Percentiles rank a stretch among this genome's conserved stretches.
phyloP scores from a whole-genome alignment of 2,113 vertebrate genomes.

The Callaeas wilsoni region DNA sequence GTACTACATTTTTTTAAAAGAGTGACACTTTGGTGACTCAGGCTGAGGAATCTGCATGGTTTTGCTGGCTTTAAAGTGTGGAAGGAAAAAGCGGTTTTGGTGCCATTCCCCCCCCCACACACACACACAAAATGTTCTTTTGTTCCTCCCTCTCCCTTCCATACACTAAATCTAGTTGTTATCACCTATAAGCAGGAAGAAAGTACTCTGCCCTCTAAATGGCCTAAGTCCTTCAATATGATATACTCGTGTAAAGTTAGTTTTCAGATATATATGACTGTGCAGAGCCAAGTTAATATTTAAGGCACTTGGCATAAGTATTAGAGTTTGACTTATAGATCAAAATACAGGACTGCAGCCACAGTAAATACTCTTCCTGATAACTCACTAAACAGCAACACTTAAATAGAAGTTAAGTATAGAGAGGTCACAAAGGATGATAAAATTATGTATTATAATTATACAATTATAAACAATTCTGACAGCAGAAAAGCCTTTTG shows the following conservation, averaged over 20 bases:
- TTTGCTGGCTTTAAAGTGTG: not conserved
- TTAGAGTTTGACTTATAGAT: not conserved
- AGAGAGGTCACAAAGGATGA: not conserved
- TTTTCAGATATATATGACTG: not conserved
- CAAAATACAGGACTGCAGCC: not conserved
- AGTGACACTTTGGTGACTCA: not conserved
- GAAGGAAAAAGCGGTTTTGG: not conserved
- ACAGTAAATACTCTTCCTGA: not conserved
- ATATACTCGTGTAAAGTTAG: not conserved
- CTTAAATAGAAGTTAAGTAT: not conserved
- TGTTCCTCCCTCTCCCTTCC: not conserved
- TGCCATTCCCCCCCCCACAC: not conserved
- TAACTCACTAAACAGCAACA: not conserved
- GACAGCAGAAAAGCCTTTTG: not conserved
- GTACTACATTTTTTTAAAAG: not conserved
- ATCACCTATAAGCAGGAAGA: not conserved
- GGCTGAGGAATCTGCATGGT: not conserved
- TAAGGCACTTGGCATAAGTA: not conserved
- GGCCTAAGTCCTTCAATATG: not conserved
- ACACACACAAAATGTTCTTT: not conserved
- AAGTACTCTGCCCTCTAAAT: not conserved
- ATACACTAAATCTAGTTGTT: not conserved
- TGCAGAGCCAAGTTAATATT: not conserved
- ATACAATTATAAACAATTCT: not conserved
- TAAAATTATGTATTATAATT: not conserved